Conservation (phyloP, 2,113 vertebrate species). For the Eudyptes chrysolophus region DNA sequence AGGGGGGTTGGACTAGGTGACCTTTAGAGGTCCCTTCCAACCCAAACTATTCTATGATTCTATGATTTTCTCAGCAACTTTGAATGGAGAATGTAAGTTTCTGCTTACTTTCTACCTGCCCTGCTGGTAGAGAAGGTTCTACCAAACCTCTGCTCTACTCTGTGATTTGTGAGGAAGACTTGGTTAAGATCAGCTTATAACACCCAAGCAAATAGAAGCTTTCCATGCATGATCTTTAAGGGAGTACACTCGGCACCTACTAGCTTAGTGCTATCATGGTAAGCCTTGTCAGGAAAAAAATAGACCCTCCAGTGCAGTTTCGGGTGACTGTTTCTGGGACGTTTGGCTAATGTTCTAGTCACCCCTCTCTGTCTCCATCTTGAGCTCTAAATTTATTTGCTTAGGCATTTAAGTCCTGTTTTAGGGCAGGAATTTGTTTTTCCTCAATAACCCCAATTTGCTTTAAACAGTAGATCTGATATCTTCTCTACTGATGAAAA, state of each 20-base stretch:
- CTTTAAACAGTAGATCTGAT: not conserved
- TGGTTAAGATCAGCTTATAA: not conserved
- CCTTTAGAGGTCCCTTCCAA: no score
- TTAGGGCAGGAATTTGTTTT: constrained; percentile 31
- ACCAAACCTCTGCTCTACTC: not conserved
- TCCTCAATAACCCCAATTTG: constrained; percentile 32
- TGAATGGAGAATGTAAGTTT: not conserved
- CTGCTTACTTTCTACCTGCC: no score
- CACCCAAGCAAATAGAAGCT: not conserved
- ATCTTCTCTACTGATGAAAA: not conserved
- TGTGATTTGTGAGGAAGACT: not conserved
- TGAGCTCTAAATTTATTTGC: constrained; percentile 55
- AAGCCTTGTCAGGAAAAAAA: not conserved
- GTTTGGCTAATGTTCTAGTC: constrained; percentile 17
- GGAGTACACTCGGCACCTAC: not conserved
- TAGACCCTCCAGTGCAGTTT: not conserved
- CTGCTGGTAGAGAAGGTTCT: no score
- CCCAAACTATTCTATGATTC: no score
- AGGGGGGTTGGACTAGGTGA: no score
- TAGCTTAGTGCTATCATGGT: not conserved
- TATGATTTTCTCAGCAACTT: not conserved
- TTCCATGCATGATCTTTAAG: not conserved
- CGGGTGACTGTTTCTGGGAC: constrained; percentile 19
- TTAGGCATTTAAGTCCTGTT: constrained; percentile 26
- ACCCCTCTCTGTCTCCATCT: not conserved